Conservation (phyloP, 2,888 invertebrate genomes). For the Amphipoea oculea region DNA sequence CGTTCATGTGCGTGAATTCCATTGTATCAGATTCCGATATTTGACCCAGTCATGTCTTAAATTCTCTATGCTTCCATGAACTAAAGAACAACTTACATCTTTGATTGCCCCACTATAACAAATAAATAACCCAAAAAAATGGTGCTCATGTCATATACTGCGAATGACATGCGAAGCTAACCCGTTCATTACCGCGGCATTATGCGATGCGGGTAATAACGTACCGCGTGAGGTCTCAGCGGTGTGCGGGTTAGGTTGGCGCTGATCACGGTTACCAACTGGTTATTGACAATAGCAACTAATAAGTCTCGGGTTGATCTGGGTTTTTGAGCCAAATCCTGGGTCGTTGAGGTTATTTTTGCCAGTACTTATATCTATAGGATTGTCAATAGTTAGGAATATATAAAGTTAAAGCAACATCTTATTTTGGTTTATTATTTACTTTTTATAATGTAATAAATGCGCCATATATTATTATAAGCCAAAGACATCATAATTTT, state of each 20-base stretch:
- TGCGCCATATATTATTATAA: not conserved
- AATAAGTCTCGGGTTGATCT: constrained; percentile 34
- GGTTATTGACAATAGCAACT: constrained; percentile 41
- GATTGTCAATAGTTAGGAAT: not conserved
- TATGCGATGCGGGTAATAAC: constrained; percentile 28
- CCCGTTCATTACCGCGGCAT: constrained; percentile 54
- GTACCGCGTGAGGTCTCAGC: constrained; percentile 45
- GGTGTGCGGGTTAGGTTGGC: constrained; percentile 20
- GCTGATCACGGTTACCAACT: constrained; percentile 39
- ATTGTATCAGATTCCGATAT: not conserved
- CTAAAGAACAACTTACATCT: not conserved
- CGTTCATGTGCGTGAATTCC: not conserved
- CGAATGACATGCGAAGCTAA: constrained; percentile 53
- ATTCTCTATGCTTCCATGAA: not conserved
- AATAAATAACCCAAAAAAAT: constrained; percentile 9
- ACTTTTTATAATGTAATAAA: not conserved
- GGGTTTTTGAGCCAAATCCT: constrained; percentile 22
- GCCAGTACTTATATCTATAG: not conserved
- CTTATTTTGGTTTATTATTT: not conserved
- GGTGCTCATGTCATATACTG: not conserved
- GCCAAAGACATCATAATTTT: not conserved
- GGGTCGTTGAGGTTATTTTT: constrained; percentile 20
- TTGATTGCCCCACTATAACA: not conserved
- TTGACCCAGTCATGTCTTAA: no score
- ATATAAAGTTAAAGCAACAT: not conserved